Base-by-base conservation (phyloP, 2,113 vertebrate species). In the Apistogramma diplotaenia region DNA sequence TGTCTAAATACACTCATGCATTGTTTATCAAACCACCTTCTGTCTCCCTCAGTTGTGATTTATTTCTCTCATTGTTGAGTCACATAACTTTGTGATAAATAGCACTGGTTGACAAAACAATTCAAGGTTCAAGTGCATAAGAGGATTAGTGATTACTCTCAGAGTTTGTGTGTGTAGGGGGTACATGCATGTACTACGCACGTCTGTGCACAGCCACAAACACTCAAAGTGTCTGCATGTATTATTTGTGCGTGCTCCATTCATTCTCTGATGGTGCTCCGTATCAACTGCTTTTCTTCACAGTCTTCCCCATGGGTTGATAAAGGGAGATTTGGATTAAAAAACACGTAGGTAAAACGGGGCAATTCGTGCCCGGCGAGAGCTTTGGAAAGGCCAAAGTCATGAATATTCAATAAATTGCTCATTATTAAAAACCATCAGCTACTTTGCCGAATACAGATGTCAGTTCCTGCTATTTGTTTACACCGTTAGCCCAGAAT, bases 331-430 rank as follows among this genome's bases (percentile, higher is more conserved):
- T 78, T 87, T 81, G 75, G 70, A 89, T 81, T 72, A 67, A 90
- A 91, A 85, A 87, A 82, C 87, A 78, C 72, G 54, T 54, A 74
- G 71, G 79, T 82, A 89, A 82, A 70, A 81, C 35, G n/a, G 85
- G 74, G 79, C 76, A 54, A 84, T 81, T 73, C 15, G 13, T 79
- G 78, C 81, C 85, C 86, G 85, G 80, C 73, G 81, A 86, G 90
- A 74, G 35, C 46, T 88, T 43, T 79, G 46, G 35, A 92, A 93
- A 93, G 88, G 91, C 88, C 91, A 91, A 60, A 82, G 56, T 89
- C 84, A 93, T 93, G 89, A 92, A 91, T 92, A 90, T 92, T 93
- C 87, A 93, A 86, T 51, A 90, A 77, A 76, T 18, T 11, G 58
- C 87, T 87, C 72, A 85, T 90, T 82, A 91, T 84, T 78, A 79